Percentiles rank a stretch among this genome's conserved stretches.
phyloP scores from a whole-genome alignment of 2,797 vertebrate species.

The Chelonia mydas region DNA sequence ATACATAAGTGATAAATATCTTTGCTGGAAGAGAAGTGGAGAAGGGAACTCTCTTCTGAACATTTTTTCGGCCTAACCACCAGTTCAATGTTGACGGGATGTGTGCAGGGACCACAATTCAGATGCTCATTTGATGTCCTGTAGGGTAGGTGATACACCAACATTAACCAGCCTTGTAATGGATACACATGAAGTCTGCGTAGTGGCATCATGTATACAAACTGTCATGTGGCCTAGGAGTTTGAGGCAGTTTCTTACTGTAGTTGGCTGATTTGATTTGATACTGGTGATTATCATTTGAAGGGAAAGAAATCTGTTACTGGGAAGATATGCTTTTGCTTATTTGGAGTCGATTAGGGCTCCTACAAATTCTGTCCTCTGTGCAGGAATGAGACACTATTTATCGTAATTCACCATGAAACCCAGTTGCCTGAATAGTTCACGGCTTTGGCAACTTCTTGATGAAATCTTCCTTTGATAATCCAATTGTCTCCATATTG shows the following conservation, averaged over 20 bases:
- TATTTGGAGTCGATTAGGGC: neutral
- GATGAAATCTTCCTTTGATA: neutral
- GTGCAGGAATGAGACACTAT: neutral
- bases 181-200: neutral
- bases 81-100: neutral
- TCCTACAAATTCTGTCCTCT: neutral
- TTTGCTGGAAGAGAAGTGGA: neutral
- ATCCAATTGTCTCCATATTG: neutral
- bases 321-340: neutral
- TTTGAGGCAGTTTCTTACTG: neutral
- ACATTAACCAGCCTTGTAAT: neutral
- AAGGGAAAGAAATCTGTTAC: neutral
- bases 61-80: neutral
- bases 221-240: neutral
- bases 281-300: neutral
- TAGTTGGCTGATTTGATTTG: neutral
- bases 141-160: neutral
- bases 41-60: neutral
- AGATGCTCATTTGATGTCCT: neutral
- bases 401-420: neutral
- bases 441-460: neutral
- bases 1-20: neutral
- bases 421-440: neutral
- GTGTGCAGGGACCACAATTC: neutral
- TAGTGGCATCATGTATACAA: neutral